A percentile compares a stretch with the other conserved stretches of the same genome.
phyloP scores from a whole-genome alignment of 2,113 vertebrate genomes.

The Cyanoliseus patagonus region DNA sequence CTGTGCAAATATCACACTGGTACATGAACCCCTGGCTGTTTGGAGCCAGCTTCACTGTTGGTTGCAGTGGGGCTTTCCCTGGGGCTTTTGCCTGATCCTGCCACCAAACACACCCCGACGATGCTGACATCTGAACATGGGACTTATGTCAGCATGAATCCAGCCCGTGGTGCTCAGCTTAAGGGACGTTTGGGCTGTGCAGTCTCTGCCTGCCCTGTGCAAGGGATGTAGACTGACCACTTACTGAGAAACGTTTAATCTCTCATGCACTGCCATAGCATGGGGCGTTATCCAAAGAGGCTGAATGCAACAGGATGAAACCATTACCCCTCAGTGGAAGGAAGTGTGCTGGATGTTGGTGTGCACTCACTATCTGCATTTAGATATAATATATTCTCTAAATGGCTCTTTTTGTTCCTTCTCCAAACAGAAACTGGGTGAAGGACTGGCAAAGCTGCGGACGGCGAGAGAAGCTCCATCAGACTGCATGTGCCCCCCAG shows the following conservation, averaged over 20 bases:
- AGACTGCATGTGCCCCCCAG: constrained; percentile 90
- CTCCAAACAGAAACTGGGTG: constrained; percentile 79
- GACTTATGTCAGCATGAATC: background rate
- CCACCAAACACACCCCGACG: rapidly evolving
- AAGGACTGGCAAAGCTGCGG: constrained; percentile 81
- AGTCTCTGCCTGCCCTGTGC: background rate
- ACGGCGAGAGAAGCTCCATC: constrained; percentile 79
- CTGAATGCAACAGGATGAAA: background rate
- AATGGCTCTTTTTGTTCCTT: background rate
- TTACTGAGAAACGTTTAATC: background rate
- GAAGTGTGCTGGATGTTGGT: background rate
- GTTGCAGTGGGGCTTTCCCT: background rate
- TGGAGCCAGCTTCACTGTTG: background rate
- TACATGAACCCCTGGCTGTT: background rate
- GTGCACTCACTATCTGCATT: rapidly evolving
- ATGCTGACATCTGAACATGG: background rate
- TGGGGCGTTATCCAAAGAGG: background rate
- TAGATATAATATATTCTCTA: background rate
- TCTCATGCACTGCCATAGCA: background rate
- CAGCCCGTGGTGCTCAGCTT: background rate
- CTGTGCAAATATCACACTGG: background rate
- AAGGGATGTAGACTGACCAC: too few relatives aligned
- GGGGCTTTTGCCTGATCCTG: background rate
- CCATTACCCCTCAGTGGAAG: background rate
- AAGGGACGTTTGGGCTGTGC: background rate